Conservation (phyloP, 2,888 invertebrate genomes). For the Platycheirus rosarum region DNA sequence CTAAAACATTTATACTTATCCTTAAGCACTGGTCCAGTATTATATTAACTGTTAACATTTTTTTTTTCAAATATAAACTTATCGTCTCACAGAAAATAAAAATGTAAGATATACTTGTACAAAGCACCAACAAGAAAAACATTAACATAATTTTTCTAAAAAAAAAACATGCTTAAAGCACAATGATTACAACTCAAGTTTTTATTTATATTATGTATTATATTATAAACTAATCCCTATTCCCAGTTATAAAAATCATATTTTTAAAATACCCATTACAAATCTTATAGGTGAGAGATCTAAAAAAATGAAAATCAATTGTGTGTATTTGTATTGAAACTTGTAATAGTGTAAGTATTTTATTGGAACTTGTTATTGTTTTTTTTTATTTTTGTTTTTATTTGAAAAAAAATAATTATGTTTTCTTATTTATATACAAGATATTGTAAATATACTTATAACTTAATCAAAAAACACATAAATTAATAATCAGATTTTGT, state of each 20-base stretch:
- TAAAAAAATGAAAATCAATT: no score
- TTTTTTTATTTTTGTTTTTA: constrained; percentile 10
- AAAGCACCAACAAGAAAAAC: constrained; percentile 51
- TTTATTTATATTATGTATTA: constrained; percentile 8
- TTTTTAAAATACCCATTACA: no score
- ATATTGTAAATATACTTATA: neutral
- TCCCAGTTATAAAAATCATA: constrained; percentile 26
- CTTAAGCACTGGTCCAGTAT: constrained; percentile 71
- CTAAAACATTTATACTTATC: constrained; percentile 31
- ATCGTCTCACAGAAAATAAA: constrained; percentile 18
- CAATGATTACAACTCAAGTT: constrained; percentile 22
- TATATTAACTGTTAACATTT: constrained; percentile 41
- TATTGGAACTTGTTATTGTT: constrained; percentile 45
- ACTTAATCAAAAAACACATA: neutral
- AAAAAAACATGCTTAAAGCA: constrained; percentile 54
- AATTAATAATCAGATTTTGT: constrained; percentile 31
- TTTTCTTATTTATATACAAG: no score
- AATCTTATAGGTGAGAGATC: no score
- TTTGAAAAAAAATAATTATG: no score
- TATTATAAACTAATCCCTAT: constrained; percentile 8
- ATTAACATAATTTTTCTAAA: constrained; percentile 5
- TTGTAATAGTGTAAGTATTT: no score
- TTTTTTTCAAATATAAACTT: neutral
- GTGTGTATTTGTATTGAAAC: no score
- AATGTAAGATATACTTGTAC: constrained; percentile 48